Base-by-base conservation (phyloP, 2,113 vertebrate genomes). In the Hyaena hyaena region DNA sequence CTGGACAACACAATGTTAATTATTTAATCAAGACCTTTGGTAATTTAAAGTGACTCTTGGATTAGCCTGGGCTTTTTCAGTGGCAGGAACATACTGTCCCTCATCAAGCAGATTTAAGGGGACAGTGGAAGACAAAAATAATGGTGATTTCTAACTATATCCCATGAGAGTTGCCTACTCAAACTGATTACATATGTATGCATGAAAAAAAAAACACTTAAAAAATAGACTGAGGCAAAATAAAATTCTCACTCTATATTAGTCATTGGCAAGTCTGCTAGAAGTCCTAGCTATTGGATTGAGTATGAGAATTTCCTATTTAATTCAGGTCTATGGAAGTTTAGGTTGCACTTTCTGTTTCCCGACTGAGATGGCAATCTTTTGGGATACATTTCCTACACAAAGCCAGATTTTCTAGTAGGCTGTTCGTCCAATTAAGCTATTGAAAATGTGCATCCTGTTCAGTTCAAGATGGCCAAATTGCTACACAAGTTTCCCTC, bases 331-430 rank as follows among this genome's bases (percentile, higher is more conserved):
- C 73, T 93, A 10, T 31, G 7, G 35, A 86, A 93, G 24, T 66
- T 45, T 45, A 92, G 58, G 14, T 76, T 88, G 11, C 4, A 90
- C 26, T 89, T 81, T 85, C 45, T 94, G 3, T 28, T 94, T 95
- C 53, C 94, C 89, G 5, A 81, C 68, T 95, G 10, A 66, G 53
- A 58, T 76, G 53, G 6, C 23, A 85, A 39, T 65, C 24, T 87
- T 80, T 95, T 45, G 69, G 93, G 79, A 80, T n/a, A 65, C 21
- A 94, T 80, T 91, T 93, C 35, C 55, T 66, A 90, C 14, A 80
- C 3, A 93, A 97, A 95, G 43, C 28, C 79, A 93, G 58, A 65
- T 97, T 92, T 97, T 92, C n/a, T 68, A 95, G 77, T 69, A 87
- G 66, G 21, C 19, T 73, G 5, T 79, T 95, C 45, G 86, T 68